Evolutionary conservation across 2,888 invertebrate species (phyloP).

Genomic region (Lypha dubia): DNA sequence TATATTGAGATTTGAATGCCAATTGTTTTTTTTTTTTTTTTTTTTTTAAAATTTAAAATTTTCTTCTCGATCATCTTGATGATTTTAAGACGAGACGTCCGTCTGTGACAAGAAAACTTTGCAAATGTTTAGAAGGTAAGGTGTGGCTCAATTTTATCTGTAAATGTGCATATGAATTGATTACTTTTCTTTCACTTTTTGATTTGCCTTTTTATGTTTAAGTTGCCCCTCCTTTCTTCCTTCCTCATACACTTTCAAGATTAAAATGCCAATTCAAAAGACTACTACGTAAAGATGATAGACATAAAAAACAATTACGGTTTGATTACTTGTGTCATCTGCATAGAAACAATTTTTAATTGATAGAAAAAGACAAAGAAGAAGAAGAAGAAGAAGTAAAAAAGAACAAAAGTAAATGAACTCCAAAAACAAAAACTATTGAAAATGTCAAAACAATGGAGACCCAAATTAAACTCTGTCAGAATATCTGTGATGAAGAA

Average conservation of each 20-base stretch:
- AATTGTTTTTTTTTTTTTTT: too few relatives aligned
- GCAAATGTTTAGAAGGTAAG: background rate
- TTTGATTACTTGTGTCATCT: conserved; percentile 64
- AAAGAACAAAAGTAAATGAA: conserved; percentile 21
- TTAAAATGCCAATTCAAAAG: conserved; percentile 30
- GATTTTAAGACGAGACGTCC: background rate
- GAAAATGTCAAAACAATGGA: conserved; percentile 52
- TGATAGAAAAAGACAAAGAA: conserved; percentile 13
- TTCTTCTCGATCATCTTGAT: background rate
- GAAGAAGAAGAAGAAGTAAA: background rate
- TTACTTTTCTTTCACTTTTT: conserved; percentile 22
- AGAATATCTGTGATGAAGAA: conserved; percentile 20
- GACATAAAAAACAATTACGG: conserved; percentile 3
- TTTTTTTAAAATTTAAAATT: background rate
- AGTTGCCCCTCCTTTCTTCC: background rate
- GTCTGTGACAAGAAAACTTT: background rate
- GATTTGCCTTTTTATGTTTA: conserved; percentile 4
- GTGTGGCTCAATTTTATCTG: background rate
- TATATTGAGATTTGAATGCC: too few relatives aligned
- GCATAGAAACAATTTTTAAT: conserved; percentile 62
- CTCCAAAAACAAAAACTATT: conserved; percentile 14
- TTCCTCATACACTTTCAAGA: background rate
- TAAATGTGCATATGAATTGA: conserved; percentile 14
- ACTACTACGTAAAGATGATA: background rate
- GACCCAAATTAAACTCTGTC: conserved; percentile 33